Evolutionary conservation across 2,888 invertebrate genomes (phyloP), one percentile per base, ranked within the genome.

Genomic region (Brenthis hecate): DNA sequence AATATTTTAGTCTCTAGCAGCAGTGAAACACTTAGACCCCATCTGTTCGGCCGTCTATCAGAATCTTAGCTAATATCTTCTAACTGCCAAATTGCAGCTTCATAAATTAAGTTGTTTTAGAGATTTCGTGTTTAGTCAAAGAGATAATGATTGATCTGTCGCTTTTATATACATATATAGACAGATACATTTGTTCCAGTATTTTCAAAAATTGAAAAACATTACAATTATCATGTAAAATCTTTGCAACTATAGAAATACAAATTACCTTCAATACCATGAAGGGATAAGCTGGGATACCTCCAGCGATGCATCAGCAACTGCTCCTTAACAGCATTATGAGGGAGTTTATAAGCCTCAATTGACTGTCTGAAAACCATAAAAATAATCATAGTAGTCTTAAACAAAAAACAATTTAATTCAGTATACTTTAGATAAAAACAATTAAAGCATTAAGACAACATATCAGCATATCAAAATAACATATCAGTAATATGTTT

Each of bases 251-350:
- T 51, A 36, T n/a, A 8, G 43, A 19, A 55, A 55, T 28, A 14
- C 11, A 48, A 55, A 43, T 56, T 79, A 93, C 93, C 99, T 92
- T 99, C 98, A 80, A 99, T 97, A 54, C 99, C 99, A 86, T 99
- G 99, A 60, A 99, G 92, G 0, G 99, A 99, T 11, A 99, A 93
- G 65, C 96, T 96, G 2, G 99, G 99, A 83, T 95, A 97, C 65
- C 99, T 94, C 99, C 99, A 99, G 71, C 99, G 95, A 83, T 97
- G 96, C 98, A 98, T 98, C 76, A 99, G 88, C 16, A 98, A 91
- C 79, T 97, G 94, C 61, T 95, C 95, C 88, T 97, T 98, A 72
- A 97, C 95, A 72, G 96, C 96, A 67, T 96, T 95, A 78, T 97
- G 96, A 13, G 96, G 94, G 71, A 98, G 89, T 81, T 92, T 88